Base-by-base conservation (phyloP, 2,113 vertebrate genomes). In the Hippolais icterina region DNA sequence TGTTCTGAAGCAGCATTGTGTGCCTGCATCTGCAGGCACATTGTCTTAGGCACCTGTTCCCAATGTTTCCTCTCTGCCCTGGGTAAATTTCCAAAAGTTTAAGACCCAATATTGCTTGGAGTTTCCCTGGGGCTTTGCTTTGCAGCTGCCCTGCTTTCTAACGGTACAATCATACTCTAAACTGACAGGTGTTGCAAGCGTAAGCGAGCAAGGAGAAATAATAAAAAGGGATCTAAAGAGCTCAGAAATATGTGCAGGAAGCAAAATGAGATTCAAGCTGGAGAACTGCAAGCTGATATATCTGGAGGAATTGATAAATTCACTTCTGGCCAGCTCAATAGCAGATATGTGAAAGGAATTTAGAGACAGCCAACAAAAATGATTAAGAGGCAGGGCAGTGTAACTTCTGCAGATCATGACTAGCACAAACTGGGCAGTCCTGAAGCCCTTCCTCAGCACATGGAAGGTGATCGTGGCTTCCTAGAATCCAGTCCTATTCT, bases 141-240 rank as follows among this genome's bases (percentile, higher is more conserved):
- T 90, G 89, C 81, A 90, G 66, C 83, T 91, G 91, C 87, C 75
- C 87, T 86, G 66, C 85, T 87, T 72, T 76, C 85, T 76, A 77
- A 66, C 66, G 70, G 74, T 33, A 50, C 82, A 71, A 12, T 87
- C 49, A 7, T 28, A 23, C 49, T 79, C 87, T 25, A 53, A 94
- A 90, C 42, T 65, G 95, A 83, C 93, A 92, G 92, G 85, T 90
- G 93, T 63, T 86, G 90, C 82, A 77, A 77, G 77, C 3, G 0
- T 31, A 87, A 79, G 74, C 0, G 2, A 90, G 63, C 29, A 56
- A 88, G 71, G 71, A 77, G 59, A 96, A 95, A 95, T 97, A 96
- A 96, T 96, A 85, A 90, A 94, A 94, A 88, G 54, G 82, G 82
- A 92, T 95, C 84, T 93, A 83, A 95, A 93, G 85, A 94, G 85